phyloP scores from a whole-genome alignment of 2,113 vertebrate genomes.

The Plotosus lineatus region DNA sequence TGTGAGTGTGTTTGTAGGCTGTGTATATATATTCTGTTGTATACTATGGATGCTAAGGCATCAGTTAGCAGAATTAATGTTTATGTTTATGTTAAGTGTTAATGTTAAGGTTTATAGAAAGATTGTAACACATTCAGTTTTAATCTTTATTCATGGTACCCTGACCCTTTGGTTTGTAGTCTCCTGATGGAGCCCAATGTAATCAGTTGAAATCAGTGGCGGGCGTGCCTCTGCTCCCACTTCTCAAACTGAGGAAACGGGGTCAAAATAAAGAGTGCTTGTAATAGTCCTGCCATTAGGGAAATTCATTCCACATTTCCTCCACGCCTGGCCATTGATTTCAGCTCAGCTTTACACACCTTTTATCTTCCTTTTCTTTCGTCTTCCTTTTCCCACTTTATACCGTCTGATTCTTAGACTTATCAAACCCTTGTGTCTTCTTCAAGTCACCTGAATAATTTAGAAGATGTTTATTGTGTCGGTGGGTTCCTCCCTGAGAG shows the following conservation, averaged over 20 bases:
- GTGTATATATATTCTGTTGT: too few relatives aligned
- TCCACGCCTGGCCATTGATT: conserved; percentile 71
- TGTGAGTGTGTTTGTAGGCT: too few relatives aligned
- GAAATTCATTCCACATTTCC: conserved; percentile 73
- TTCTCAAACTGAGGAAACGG: conserved; percentile 62
- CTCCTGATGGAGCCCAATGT: conserved; percentile 54
- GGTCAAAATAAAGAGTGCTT: conserved; percentile 74
- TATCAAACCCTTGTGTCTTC: conserved; percentile 68
- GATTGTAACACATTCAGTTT: conserved; percentile 25
- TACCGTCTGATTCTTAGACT: conserved; percentile 65
- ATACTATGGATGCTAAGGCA: background rate
- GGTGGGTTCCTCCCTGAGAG: conserved; percentile 65
- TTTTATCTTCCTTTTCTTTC: conserved; percentile 34
- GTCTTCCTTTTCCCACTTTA: conserved; percentile 17
- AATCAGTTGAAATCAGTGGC: conserved; percentile 62
- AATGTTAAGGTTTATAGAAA: background rate
- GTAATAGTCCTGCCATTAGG: conserved; percentile 77
- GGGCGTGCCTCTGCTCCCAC: conserved; percentile 56
- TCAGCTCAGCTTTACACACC: conserved; percentile 70
- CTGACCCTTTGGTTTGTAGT: conserved; percentile 49
- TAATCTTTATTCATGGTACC: conserved; percentile 54
- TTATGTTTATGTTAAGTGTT: background rate
- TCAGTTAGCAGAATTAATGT: background rate
- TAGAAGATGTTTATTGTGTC: conserved; percentile 66
- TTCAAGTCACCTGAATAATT: conserved; percentile 75